Evolutionary conservation across 1,140 invertebrate species (phyloP).

Genomic region (Parapsyche elsis): DNA sequence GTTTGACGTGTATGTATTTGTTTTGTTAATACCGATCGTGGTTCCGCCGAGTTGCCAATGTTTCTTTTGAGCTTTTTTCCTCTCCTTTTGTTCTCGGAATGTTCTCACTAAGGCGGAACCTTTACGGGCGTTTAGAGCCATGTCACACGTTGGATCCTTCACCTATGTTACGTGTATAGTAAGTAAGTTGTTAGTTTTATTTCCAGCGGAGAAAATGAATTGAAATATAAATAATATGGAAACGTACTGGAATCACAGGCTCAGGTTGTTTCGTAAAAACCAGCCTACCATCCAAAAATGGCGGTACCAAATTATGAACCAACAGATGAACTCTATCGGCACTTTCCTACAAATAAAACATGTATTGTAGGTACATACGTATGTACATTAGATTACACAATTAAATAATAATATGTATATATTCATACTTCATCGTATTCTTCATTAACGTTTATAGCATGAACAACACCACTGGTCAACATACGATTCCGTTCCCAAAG

Average conservation of each 20-base stretch:
- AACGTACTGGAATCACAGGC: slow-evolving; percentile 86
- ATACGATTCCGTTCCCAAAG: slow-evolving; percentile 99
- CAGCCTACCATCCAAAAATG: slow-evolving; percentile 98
- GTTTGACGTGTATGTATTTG: too few species aligned
- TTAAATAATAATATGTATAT: slow-evolving; percentile 11
- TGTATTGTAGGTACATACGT: too few species aligned
- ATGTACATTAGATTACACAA: background rate
- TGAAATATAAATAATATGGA: background rate
- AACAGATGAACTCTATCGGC: slow-evolving; percentile 92
- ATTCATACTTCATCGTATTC: slow-evolving; percentile 86
- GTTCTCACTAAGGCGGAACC: slow-evolving; percentile 90
- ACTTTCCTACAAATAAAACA: slow-evolving; percentile 74
- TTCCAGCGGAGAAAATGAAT: slow-evolving; percentile 3
- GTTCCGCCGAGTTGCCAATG: slow-evolving; percentile 99
- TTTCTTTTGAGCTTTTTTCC: slow-evolving; percentile 96
- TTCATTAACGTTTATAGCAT: slow-evolving; percentile 88
- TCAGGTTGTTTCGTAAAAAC: slow-evolving; percentile 99
- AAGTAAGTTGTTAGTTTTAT: slow-evolving; percentile 42
- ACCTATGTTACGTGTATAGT: slow-evolving; percentile 65
- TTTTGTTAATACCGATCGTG: slow-evolving; percentile 76
- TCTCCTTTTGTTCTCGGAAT: slow-evolving; percentile 96
- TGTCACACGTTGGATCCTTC: slow-evolving; percentile 96
- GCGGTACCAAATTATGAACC: slow-evolving; percentile 98
- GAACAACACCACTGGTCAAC: slow-evolving; percentile 95
- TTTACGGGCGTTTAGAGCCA: slow-evolving; percentile 97